Base-by-base conservation (phyloP, 1,140 invertebrate genomes). In the Drosophila littoralis region DNA sequence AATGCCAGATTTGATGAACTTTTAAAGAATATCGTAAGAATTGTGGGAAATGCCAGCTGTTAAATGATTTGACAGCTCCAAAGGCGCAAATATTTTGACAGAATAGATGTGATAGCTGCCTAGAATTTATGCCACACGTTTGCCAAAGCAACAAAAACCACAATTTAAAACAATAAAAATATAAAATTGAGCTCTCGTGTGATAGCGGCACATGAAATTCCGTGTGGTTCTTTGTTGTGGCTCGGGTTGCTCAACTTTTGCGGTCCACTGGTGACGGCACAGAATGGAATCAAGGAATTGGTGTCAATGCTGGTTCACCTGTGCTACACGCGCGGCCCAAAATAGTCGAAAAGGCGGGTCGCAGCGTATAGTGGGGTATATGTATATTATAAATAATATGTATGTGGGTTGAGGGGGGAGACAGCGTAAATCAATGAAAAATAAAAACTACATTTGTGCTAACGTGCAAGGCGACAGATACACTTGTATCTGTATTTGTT, bases 401-500 rank as follows among this genome's bases (percentile, higher is more conserved):
- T 7, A 55, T 17, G 48, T 57, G 63, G 3, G 32, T 48, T n/a
- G 22, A 17, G 35, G 43, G 12, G 28, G 17, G 42, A 55, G 60
- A 54, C 55, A 55, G 59, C 75, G 80, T 75, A 82, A 81, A 85
- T 85, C 81, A 85, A 85, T 86, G 79, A 79, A 64, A 74, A 75
- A 81, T 50, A 15, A 45, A 45, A 45, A 45, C 40, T 80, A 83
- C 58, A 79, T 75, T 40, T 57, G 28, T 70, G 59, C 58, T 69
- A 69, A 61, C 58, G 40, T 48, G 68, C 50, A 61, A 33, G 55
- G 68, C 51, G 52, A 51, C 61, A 81, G 79, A 82, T 82, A 82
- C 74, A 74, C 78, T 81, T 82, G 79, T 81, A 80, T 80, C 8
- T 54, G 33, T 59, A 22, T 51, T 8, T 65, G 7, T 40, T 60